Evolutionary conservation across 2,113 vertebrate species (phyloP).

Genomic region (Bucco capensis): DNA sequence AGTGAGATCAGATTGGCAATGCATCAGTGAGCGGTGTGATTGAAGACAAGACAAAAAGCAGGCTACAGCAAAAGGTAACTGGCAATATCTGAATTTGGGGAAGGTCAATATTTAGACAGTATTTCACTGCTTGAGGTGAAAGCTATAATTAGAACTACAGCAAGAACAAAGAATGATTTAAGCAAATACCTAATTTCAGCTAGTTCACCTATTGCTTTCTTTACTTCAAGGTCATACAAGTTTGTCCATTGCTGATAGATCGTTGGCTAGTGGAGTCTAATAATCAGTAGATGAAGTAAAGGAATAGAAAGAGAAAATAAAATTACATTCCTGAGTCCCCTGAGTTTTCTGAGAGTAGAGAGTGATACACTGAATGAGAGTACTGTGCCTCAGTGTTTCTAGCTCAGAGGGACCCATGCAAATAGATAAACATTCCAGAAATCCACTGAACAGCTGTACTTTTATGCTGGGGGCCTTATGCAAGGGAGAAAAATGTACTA

Average conservation of each 20-base stretch:
- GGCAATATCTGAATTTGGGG: neutral
- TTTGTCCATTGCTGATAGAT: neutral
- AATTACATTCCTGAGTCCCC: neutral
- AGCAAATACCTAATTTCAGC: neutral
- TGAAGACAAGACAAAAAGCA: constrained; percentile 24
- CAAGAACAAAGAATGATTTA: constrained; percentile 13
- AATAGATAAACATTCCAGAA: constrained; percentile 39
- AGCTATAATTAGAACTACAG: neutral
- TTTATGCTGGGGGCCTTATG: neutral
- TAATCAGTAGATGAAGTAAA: neutral
- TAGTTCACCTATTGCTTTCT: neutral
- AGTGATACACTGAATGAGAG: neutral
- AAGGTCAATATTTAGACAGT: constrained; percentile 16
- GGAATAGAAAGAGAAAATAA: neutral
- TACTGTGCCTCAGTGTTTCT: neutral
- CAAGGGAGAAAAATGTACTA: constrained; percentile 22
- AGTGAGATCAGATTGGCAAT: constrained; percentile 1
- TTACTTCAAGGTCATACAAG: neutral
- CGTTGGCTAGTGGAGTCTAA: neutral
- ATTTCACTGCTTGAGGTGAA: neutral
- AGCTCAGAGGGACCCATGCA: neutral
- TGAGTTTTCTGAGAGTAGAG: neutral
- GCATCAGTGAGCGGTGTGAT: constrained; percentile 9
- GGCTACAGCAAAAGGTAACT: constrained; percentile 32
- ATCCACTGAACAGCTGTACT: constrained; percentile 41